Percentiles rank a stretch among this genome's conserved stretches.
phyloP scores from a whole-genome alignment of 2,113 vertebrate genomes.

The Sceloporus undulatus region DNA sequence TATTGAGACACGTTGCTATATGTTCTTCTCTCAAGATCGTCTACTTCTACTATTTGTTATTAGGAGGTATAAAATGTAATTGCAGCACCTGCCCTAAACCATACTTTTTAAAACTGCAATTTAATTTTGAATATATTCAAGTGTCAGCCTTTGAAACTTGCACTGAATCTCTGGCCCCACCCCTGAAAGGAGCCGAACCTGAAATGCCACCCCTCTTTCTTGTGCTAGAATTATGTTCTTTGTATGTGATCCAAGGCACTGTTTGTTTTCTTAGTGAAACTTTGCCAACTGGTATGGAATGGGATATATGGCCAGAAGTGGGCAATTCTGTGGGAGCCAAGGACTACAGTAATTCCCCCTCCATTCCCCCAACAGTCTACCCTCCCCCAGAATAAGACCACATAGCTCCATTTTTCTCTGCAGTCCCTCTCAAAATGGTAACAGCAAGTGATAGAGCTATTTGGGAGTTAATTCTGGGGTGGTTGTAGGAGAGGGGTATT shows the following conservation, averaged over 20 bases:
- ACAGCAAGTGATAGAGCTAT: no score
- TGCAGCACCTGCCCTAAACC: neutral
- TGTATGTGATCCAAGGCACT: no score
- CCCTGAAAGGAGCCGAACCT: neutral
- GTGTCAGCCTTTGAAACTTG: neutral
- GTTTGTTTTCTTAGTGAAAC: no score
- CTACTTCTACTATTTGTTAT: neutral
- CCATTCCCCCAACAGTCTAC: no score
- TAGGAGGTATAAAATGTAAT: neutral
- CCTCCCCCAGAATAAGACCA: no score
- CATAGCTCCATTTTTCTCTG: no score
- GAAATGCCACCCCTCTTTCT: neutral
- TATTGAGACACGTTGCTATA: neutral
- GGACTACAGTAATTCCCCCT: no score
- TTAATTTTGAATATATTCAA: neutral
- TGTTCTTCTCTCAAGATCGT: neutral
- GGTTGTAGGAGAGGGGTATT: neutral
- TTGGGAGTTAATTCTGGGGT: no score
- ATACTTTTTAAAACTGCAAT: neutral
- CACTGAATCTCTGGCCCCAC: neutral
- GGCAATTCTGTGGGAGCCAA: no score
- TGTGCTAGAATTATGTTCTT: neutral
- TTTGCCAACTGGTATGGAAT: no score
- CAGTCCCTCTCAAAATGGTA: no score
- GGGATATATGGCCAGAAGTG: no score